A percentile compares a stretch with the other conserved stretches of the same genome.
Evolutionary conservation across 2,113 vertebrate species (phyloP).

Genomic region (Astur gentilis): DNA sequence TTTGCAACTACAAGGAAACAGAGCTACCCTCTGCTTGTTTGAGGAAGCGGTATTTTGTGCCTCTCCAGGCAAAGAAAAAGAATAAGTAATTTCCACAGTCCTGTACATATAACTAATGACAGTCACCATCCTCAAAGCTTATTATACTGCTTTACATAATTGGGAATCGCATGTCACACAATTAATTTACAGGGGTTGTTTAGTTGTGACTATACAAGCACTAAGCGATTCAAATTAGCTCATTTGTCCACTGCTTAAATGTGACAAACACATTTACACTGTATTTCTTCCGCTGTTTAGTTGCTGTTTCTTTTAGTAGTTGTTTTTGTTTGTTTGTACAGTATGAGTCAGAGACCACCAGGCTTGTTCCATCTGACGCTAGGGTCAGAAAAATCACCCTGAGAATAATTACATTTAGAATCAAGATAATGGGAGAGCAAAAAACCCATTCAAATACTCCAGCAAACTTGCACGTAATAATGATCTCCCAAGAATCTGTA

Average conservation of each 20-base stretch:
- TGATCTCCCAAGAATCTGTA: not conserved
- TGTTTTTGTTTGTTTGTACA: slow-evolving; percentile 45
- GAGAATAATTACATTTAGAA: slow-evolving; percentile 35
- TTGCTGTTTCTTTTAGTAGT: not conserved
- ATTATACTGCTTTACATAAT: slow-evolving; percentile 51
- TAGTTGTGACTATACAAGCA: slow-evolving; percentile 25
- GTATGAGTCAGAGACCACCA: slow-evolving; percentile 61
- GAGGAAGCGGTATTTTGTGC: slow-evolving; percentile 15
- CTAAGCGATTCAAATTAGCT: slow-evolving; percentile 49
- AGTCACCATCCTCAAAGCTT: slow-evolving; percentile 52
- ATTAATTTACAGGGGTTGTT: slow-evolving; percentile 56
- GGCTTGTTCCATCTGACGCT: slow-evolving; percentile 29
- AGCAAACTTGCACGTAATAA: slow-evolving; percentile 9
- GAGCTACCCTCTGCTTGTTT: not conserved
- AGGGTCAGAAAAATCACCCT: slow-evolving; percentile 13
- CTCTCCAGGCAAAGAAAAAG: slow-evolving; percentile 58
- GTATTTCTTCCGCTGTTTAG: not conserved
- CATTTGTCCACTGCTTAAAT: slow-evolving; percentile 60
- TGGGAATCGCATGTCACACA: slow-evolving; percentile 35
- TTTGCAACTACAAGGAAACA: slow-evolving; percentile 28
- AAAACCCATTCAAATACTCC: not conserved
- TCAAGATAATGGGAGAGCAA: slow-evolving; percentile 9
- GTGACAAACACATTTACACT: slow-evolving; percentile 36
- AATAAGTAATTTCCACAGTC: slow-evolving; percentile 45
- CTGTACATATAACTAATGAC: slow-evolving; percentile 51